Conservation (phyloP, 1,140 invertebrate species). For the Xylocopa sonorina region DNA sequence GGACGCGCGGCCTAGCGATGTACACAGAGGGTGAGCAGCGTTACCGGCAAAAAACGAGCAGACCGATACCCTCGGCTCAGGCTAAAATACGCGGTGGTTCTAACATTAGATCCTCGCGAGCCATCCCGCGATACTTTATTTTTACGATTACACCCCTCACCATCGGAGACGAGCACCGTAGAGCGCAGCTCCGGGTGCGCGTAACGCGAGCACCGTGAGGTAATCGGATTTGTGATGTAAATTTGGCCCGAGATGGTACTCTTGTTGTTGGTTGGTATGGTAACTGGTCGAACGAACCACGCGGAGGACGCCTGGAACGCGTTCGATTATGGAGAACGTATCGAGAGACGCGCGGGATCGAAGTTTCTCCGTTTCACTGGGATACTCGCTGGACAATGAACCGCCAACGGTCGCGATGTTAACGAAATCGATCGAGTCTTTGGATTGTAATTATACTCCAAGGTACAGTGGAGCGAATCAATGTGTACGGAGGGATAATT, state of each 20-base stretch:
- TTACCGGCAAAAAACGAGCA: background rate
- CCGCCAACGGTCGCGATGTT: too few species aligned
- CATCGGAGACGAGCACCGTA: background rate
- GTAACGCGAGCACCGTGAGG: background rate
- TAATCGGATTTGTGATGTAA: slow-evolving; percentile 1
- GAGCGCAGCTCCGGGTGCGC: background rate
- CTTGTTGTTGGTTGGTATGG: background rate
- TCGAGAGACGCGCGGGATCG: background rate
- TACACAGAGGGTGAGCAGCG: slow-evolving; percentile 23
- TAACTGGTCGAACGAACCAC: background rate
- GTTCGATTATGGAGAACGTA: background rate
- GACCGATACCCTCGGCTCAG: slow-evolving; percentile 46
- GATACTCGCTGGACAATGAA: too few species aligned
- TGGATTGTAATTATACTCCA: too few species aligned
- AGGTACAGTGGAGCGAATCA: too few species aligned
- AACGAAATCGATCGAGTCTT: too few species aligned
- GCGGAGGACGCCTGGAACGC: background rate
- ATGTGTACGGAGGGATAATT: too few species aligned
- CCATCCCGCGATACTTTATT: slow-evolving; percentile 71
- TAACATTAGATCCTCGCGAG: slow-evolving; percentile 70
- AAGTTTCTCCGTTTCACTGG: background rate
- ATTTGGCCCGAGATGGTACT: too few species aligned
- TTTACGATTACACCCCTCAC: slow-evolving; percentile 63
- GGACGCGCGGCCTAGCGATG: slow-evolving; percentile 31
- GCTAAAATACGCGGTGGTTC: slow-evolving; percentile 71